Evolutionary conservation across 2,888 invertebrate species (phyloP).

Genomic region (Ectemnius continuus): DNA sequence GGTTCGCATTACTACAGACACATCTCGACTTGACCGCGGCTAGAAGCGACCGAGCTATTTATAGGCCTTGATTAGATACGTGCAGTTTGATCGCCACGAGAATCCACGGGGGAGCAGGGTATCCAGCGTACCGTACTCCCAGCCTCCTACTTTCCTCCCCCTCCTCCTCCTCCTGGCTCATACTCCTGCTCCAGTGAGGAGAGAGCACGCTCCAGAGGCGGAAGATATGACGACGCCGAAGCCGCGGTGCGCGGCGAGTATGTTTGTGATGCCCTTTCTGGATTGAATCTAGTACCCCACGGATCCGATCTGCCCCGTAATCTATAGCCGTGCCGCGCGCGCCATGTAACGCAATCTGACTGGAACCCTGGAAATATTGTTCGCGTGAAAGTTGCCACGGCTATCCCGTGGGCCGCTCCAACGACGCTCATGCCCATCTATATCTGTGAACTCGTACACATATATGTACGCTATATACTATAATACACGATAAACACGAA

Average conservation of each 20-base stretch:
- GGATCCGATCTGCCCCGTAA: constrained; percentile 9
- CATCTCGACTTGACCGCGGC: constrained; percentile 61
- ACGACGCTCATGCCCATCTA: too few species aligned
- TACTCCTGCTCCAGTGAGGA: background rate
- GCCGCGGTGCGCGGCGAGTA: background rate
- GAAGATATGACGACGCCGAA: background rate
- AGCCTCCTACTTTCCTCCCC: constrained; percentile 7
- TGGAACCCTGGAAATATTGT: constrained; percentile 5
- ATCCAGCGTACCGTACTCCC: constrained; percentile 24
- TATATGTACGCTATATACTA: too few species aligned
- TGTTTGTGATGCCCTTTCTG: constrained; percentile 16
- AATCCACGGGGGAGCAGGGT: constrained; percentile 48
- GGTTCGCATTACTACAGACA: constrained; percentile 67
- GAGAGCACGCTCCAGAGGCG: background rate
- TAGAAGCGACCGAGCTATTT: constrained; percentile 70
- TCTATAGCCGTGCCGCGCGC: background rate
- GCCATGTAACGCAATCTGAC: background rate
- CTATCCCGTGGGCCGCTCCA: too few species aligned
- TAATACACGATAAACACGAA: too few species aligned
- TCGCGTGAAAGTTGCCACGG: constrained; percentile 5
- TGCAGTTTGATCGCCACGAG: constrained; percentile 63
- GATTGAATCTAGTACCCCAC: constrained; percentile 13
- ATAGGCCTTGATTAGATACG: constrained; percentile 73
- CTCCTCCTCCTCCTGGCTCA: background rate
- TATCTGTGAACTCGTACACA: too few species aligned